Percentiles rank a stretch among this genome's conserved stretches.
These are phyloP conservation scores for Myripristis jacobus DNA, from an alignment of 2,797 vertebrate genomes.

Conservation along the genomic window DNA sequence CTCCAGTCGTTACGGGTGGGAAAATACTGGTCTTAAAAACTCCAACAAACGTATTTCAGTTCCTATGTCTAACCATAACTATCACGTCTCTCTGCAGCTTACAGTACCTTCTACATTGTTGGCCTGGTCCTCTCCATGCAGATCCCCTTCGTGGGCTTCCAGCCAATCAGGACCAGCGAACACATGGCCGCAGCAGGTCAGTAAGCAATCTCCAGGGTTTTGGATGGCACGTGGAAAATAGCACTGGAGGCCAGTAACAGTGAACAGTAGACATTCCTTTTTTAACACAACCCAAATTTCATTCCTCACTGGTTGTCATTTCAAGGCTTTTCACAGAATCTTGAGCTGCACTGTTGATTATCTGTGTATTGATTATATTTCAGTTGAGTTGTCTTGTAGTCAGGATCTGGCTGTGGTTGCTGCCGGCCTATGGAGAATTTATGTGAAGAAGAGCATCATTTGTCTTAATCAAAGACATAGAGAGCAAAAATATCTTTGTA, in stretches of 20 bases:
- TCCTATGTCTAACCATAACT: too few relatives aligned
- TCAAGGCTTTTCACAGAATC: too few relatives aligned
- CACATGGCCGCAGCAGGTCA: conserved; percentile 98
- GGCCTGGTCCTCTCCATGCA: conserved; percentile 98
- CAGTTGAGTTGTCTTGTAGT: not conserved
- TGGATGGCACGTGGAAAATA: not conserved
- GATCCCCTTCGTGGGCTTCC: conserved; percentile 98
- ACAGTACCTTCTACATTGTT: conserved; percentile 98
- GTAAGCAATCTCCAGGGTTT: conserved; percentile 22
- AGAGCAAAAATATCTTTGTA: not conserved
- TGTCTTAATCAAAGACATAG: not conserved
- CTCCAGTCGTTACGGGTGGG: too few relatives aligned
- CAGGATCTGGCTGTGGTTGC: not conserved
- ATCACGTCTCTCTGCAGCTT: conserved; percentile 79
- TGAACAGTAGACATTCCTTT: too few relatives aligned
- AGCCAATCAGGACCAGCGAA: conserved; percentile 98
- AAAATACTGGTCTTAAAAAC: too few relatives aligned
- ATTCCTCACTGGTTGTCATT: not conserved
- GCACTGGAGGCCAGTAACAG: not conserved
- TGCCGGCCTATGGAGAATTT: not conserved
- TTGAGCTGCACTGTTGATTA: too few relatives aligned
- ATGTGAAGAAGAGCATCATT: not conserved
- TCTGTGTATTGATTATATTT: not conserved
- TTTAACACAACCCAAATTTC: not conserved
- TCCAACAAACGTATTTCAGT: too few relatives aligned